Evolutionary conservation across 1,140 invertebrate species (phyloP), one percentile per base, ranked within the genome.

Genomic region (Megalonaias nervosa): DNA sequence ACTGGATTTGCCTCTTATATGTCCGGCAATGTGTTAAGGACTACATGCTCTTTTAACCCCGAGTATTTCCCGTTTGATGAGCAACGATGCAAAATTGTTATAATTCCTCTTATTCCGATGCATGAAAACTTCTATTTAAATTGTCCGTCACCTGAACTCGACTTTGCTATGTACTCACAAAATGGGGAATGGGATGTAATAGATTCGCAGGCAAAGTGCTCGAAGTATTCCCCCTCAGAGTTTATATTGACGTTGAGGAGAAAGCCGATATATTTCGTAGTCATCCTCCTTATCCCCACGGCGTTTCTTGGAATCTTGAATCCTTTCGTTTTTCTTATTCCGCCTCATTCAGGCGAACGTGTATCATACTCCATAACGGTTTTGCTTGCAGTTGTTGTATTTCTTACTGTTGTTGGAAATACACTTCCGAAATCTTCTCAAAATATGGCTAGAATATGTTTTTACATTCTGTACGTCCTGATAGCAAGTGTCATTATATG

Each of bases 1-100:
- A 98, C 97, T 91, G 98, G 98, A 21, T 96, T 96, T 91, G 97
- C 98, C 60, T 92, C 95, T 62, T 98, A 97, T 97, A 97, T 97
- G 88, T 96, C 97, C 58, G 96, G 96, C 38, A 97, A 97, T 12
- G 98, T 99, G 87, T 98, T 98, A 89, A 98, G 98, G 89, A 98
- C 96, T 4, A 97, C 96, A 11, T 99, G 97, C 61, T 38, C 68
- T 66, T 57, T 75, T 71, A 96, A 98, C 87, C 97, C 98, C 71
- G 65, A 64, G 17, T 72, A 31, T 17, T 83, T 76, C 17, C 81
- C 97, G 1, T 98, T 98, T 88, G 97, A 98, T 92, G 70, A 97
- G 91, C 97, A 98, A 89, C 96, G 95, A 59, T 98, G 97, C 91
- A 95, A 96, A 91, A 97, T 98, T 96, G 97, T 97, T 91, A 98